Evolutionary conservation across 2,113 vertebrate species (phyloP).

Genomic region (Rattus norvegicus): DNA sequence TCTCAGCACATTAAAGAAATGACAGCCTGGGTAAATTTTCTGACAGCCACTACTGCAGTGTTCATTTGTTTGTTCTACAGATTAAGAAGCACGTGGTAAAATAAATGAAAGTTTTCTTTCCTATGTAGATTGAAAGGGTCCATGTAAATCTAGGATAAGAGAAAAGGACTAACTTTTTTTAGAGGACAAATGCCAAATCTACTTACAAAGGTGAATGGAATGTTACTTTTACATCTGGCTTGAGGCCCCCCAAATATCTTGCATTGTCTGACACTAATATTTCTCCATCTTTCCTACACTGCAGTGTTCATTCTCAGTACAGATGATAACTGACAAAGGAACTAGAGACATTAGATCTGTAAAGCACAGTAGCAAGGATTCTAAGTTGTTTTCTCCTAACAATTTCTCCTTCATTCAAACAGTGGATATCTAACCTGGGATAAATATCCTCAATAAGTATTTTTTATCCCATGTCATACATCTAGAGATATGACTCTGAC

Average conservation of each 20-base stretch:
- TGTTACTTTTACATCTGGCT: neutral
- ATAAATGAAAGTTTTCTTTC: neutral
- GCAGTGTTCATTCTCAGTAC: neutral
- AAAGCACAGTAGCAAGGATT: neutral
- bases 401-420: neutral
- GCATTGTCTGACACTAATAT: neutral
- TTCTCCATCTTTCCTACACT: neutral
- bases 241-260: neutral
- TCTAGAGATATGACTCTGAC: neutral
- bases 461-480: neutral
- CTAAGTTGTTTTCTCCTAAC: neutral
- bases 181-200: constrained; percentile 19
- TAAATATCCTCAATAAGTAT: neutral
- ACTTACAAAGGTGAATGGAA: neutral
- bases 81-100: neutral
- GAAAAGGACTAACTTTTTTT: neutral
- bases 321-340: neutral
- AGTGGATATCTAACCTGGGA: neutral
- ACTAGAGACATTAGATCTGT: neutral
- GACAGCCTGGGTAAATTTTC: neutral
- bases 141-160: neutral
- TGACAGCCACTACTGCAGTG: neutral
- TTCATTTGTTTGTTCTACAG: neutral
- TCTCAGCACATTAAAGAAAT: neutral
- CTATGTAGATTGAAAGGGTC: neutral